Conservation (phyloP, 1,140 invertebrate genomes). For the Drosophila pandora region DNA sequence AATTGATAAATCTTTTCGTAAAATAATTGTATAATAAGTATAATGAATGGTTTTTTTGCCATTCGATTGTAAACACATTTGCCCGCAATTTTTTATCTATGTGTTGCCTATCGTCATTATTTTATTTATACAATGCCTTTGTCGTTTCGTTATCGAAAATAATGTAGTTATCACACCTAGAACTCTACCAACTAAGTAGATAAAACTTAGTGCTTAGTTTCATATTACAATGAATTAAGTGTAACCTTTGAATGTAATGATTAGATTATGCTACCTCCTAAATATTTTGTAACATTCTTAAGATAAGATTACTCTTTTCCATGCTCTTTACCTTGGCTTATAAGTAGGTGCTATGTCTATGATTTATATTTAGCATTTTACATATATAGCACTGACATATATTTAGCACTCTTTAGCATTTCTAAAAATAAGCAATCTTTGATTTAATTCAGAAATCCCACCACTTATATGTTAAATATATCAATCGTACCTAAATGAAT, state of each 20-base stretch:
- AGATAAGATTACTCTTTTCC: not conserved
- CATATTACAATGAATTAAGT: not conserved
- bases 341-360: no score
- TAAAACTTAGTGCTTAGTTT: not conserved
- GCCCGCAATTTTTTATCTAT: constrained; percentile 26
- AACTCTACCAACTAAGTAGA: not conserved
- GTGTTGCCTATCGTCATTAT: constrained; percentile 7
- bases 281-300: not conserved
- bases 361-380: no score
- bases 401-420: no score
- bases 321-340: no score
- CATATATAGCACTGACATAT: no score
- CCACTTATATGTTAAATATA: not conserved
- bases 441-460: not conserved
- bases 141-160: constrained; percentile 28
- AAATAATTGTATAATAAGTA: constrained; percentile 38
- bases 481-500: not conserved
- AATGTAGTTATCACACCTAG: constrained; percentile 7
- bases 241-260: not conserved
- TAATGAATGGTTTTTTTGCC: constrained; percentile 17
- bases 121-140: constrained; percentile 14
- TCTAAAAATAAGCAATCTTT: not conserved
- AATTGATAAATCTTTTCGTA: constrained; percentile 35
- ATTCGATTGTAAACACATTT: constrained; percentile 45
- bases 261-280: not conserved